Evolutionary conservation across 2,797 vertebrate species (phyloP).

Genomic region (Denticeps clupeoides): DNA sequence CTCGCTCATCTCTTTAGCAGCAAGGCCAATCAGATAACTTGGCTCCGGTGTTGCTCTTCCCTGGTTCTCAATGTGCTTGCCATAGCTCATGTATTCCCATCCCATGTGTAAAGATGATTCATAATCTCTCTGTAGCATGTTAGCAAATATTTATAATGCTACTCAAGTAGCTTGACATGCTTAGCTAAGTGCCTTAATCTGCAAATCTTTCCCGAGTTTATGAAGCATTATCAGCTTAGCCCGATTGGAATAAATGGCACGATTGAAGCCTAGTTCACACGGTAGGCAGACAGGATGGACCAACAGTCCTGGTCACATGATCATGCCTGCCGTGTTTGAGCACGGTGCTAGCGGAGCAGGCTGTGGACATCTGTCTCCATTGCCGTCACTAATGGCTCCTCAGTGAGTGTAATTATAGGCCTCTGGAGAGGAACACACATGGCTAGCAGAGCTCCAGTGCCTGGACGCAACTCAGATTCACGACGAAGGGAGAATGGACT

Average conservation of each 20-base stretch:
- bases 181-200: too few relatives aligned
- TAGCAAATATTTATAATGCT: not conserved
- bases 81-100: not conserved
- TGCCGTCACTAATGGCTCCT: slow-evolving; percentile 15
- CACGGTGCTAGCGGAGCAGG: slow-evolving; percentile 6
- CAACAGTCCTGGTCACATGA: not conserved
- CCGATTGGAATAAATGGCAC: not conserved
- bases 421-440: slow-evolving; percentile 16
- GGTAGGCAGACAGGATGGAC: not conserved
- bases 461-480: not conserved
- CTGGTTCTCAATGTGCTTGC: not conserved
- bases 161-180: too few relatives aligned
- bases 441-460: not conserved
- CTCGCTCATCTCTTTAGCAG: not conserved
- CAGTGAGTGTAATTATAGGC: slow-evolving; percentile 19
- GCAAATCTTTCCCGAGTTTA: not conserved
- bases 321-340: not conserved
- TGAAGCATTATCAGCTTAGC: not conserved
- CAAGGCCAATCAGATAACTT: not conserved
- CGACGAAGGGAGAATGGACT: too few relatives aligned
- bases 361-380: slow-evolving; percentile 17
- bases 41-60: not conserved
- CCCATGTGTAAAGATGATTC: too few relatives aligned
- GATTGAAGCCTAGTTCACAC: not conserved
- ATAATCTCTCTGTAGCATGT: not conserved